Evolutionary conservation across 2,888 invertebrate species (phyloP).

Genomic region (Sussaba pulchella): DNA sequence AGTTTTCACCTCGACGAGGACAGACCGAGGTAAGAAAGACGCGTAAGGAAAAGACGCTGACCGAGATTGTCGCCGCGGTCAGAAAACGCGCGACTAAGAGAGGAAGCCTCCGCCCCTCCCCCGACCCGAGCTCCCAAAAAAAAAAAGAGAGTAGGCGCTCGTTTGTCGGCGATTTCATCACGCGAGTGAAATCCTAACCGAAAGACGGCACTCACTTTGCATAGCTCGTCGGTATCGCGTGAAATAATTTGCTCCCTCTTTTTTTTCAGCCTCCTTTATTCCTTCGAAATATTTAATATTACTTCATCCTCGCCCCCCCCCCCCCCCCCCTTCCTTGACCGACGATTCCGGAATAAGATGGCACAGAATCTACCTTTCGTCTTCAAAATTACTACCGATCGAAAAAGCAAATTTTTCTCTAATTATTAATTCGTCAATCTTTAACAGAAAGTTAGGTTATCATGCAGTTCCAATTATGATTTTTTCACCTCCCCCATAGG

Average conservation of each 20-base stretch:
- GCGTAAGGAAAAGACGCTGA: not conserved
- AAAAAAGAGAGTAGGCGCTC: conserved; percentile 24
- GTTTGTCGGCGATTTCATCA: conserved; percentile 40
- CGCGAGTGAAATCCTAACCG: conserved; percentile 54
- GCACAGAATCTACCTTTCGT: too few relatives aligned
- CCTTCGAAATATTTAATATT: not conserved
- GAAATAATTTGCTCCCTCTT: conserved; percentile 1
- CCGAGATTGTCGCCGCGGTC: not conserved
- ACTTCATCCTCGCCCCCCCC: not conserved
- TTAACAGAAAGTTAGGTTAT: too few relatives aligned
- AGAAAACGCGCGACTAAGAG: too few relatives aligned
- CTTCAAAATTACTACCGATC: too few relatives aligned
- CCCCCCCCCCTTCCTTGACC: too few relatives aligned
- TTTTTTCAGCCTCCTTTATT: not conserved
- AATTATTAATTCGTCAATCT: too few relatives aligned
- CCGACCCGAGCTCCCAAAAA: too few relatives aligned
- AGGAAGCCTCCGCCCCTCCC: too few relatives aligned
- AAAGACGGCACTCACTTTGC: conserved; percentile 46
- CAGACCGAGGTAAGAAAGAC: not conserved
- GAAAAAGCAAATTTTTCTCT: too few relatives aligned
- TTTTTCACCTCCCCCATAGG: too few relatives aligned
- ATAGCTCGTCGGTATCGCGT: conserved; percentile 15
- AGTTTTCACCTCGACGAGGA: conserved; percentile 25
- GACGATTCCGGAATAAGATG: too few relatives aligned
- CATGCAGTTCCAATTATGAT: too few relatives aligned